A percentile compares a stretch with the other conserved stretches of the same genome.
Conservation (phyloP, 2,888 invertebrate species). For the Ormia ochracea region DNA sequence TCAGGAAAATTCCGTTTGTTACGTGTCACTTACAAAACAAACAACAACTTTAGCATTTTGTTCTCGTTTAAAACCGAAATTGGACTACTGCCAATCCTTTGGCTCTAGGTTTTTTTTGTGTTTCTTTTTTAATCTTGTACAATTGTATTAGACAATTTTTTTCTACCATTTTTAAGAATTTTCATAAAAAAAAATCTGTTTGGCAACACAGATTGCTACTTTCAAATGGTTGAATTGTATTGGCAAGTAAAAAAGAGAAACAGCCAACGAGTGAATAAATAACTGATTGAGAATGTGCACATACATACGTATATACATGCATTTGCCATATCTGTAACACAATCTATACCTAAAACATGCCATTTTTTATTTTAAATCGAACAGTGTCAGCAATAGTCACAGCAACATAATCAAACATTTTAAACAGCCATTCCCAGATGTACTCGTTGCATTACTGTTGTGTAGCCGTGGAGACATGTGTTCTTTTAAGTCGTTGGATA, state of each 20-base stretch:
- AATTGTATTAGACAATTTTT: too few species aligned
- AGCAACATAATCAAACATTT: conserved; percentile 41
- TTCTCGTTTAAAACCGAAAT: too few species aligned
- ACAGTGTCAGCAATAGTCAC: conserved; percentile 32
- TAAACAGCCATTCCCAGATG: conserved; percentile 8
- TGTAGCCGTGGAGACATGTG: background rate
- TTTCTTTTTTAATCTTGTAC: too few species aligned
- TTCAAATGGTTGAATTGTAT: background rate
- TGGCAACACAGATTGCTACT: conserved; percentile 10
- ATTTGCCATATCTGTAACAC: conserved; percentile 45
- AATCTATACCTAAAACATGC: conserved; percentile 39
- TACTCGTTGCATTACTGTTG: background rate
- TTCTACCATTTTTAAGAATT: too few species aligned
- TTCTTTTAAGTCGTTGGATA: conserved; percentile 29
- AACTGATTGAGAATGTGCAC: too few species aligned
- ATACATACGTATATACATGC: background rate
- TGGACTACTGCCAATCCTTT: too few species aligned
- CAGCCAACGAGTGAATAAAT: background rate
- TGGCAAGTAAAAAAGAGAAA: background rate
- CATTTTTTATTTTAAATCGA: conserved; percentile 40
- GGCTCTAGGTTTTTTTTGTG: too few species aligned
- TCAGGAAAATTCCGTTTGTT: too few species aligned
- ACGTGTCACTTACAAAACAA: too few species aligned
- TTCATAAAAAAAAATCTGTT: background rate
- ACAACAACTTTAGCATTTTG: too few species aligned